phyloP scores from a whole-genome alignment of 2,888 invertebrate genomes.

The Philaethria dido region DNA sequence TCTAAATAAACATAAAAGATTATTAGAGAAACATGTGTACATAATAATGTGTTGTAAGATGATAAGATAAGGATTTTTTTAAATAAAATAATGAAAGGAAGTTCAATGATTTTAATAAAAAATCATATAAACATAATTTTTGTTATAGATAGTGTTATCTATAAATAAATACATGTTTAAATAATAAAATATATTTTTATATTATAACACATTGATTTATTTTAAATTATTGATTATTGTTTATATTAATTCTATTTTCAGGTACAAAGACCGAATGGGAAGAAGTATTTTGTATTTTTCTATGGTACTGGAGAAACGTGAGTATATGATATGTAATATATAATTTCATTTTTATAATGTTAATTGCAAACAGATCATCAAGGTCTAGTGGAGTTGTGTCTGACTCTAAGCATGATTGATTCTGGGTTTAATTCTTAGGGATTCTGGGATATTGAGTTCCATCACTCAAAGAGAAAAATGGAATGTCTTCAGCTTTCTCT shows the following conservation, averaged over 20 bases:
- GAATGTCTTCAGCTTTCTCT: no score
- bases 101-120: neutral
- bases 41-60: neutral
- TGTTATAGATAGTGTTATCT: neutral
- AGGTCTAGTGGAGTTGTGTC: no score
- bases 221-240: no score
- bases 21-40: neutral
- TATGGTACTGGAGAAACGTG: conserved; percentile 97
- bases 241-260: conserved; percentile 57
- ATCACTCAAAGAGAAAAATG: no score
- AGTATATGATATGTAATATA: conserved; percentile 63
- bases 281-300: conserved; percentile 94
- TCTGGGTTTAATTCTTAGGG: no score
- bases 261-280: conserved; percentile 87
- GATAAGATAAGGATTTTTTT: conserved; percentile 1
- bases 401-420: no score
- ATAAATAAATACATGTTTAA: neutral
- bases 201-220: no score
- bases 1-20: neutral
- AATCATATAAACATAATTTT: neutral
- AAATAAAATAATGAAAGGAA: neutral
- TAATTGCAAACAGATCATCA: no score
- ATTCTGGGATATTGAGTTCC: no score
- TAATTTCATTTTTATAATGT: no score
- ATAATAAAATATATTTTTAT: neutral